Conservation (phyloP, 2,113 vertebrate genomes). For the Anser cygnoides region DNA sequence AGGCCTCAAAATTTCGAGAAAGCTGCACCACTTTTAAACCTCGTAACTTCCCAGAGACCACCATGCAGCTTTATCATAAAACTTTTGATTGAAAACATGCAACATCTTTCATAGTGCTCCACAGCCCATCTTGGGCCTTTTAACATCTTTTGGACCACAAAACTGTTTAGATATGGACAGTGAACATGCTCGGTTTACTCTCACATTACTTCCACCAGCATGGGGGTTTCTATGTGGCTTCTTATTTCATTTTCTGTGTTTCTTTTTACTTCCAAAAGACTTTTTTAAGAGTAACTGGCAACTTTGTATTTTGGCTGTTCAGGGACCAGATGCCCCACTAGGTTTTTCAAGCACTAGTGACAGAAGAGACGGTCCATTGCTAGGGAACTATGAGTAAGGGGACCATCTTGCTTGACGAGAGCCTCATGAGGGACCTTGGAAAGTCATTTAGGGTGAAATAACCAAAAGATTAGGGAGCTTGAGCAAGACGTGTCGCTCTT, state of each 20-base stretch:
- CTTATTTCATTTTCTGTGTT: not conserved
- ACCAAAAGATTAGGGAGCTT: not conserved
- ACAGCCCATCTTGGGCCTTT: not conserved
- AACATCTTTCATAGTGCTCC: not conserved
- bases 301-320: not conserved
- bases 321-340: not conserved
- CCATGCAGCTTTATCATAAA: not conserved
- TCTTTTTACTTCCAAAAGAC: not conserved
- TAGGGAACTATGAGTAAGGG: not conserved
- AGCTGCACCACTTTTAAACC: not conserved
- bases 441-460: not conserved
- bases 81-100: not conserved
- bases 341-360: not conserved
- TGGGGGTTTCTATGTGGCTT: not conserved
- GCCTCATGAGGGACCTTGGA: not conserved
- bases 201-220: not conserved
- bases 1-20: not conserved
- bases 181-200: not conserved
- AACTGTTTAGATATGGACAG: not conserved
- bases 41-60: not conserved
- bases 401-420: not conserved
- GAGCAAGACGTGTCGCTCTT: not conserved
- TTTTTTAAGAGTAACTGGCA: not conserved
- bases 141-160: not conserved
- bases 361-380: not conserved